Conservation (phyloP, 35 echinoderm and acorn worm genomes). For the Eucidaris tribuloides region DNA sequence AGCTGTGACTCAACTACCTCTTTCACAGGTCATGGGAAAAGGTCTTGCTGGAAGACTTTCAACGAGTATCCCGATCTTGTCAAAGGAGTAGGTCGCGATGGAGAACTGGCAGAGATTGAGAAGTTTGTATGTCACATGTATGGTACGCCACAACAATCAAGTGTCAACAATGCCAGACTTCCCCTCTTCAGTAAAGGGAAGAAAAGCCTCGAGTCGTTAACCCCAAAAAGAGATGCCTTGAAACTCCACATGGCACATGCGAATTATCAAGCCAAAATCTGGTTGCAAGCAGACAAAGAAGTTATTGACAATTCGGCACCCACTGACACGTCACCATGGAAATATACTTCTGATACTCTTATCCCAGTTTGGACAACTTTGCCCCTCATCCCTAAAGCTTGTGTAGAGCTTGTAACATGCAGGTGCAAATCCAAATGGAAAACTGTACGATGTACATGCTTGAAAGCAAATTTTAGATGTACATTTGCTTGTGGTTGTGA, state of each 20-base stretch:
- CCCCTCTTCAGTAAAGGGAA: constrained; percentile 16
- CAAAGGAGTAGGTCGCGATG: background rate
- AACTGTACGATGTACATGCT: too few relatives aligned
- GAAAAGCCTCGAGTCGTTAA: constrained; percentile 19
- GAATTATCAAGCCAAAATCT: background rate
- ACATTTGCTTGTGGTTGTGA: too few relatives aligned
- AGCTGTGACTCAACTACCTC: constrained; percentile 8
- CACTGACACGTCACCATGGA: background rate
- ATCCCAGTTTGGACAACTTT: background rate
- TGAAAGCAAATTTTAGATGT: too few relatives aligned
- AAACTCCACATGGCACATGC: background rate
- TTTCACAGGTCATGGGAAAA: constrained; percentile 30
- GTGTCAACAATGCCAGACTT: background rate
- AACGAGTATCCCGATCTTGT: background rate
- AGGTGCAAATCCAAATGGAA: too few relatives aligned
- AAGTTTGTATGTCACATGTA: constrained; percentile 19
- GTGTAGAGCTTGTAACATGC: too few relatives aligned
- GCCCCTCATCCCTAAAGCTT: too few relatives aligned
- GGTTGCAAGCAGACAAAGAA: background rate
- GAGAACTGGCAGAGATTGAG: background rate
- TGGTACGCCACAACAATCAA: background rate
- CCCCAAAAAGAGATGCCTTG: constrained; percentile 17
- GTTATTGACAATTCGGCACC: background rate
- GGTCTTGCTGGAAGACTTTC: constrained; percentile 35
- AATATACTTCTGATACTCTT: background rate